Evolutionary conservation across 2,797 vertebrate genomes (phyloP).

Genomic region (Alca torda): DNA sequence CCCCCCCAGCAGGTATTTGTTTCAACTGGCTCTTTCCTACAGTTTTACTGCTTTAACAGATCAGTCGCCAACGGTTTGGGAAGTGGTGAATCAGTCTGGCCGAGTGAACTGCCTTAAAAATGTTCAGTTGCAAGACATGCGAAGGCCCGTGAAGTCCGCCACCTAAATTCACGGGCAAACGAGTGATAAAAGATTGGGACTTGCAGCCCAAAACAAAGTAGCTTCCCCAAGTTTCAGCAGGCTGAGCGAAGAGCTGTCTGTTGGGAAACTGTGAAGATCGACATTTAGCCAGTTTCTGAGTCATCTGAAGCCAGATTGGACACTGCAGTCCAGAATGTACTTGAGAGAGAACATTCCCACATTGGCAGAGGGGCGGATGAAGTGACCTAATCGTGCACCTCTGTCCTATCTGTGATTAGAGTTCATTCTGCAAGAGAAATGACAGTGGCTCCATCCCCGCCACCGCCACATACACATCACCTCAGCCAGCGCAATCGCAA

Average conservation of each 20-base stretch:
- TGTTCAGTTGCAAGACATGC: background rate
- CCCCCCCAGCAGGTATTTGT: background rate
- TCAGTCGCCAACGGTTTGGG: background rate
- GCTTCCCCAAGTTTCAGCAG: background rate
- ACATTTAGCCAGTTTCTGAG: constrained; percentile 29
- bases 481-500: background rate
- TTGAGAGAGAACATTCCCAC: background rate
- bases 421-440: background rate
- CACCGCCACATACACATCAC: background rate
- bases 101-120: background rate
- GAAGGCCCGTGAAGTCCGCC: accelerated
- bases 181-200: background rate
- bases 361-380: background rate
- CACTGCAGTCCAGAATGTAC: background rate
- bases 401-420: background rate
- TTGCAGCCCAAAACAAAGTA: background rate
- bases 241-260: background rate
- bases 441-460: background rate
- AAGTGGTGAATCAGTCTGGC: background rate
- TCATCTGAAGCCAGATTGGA: background rate
- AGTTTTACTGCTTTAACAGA: background rate
- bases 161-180: background rate
- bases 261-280: background rate
- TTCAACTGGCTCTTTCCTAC: background rate
- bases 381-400: background rate